These are phyloP conservation scores for Micronisus gabar DNA, from an alignment of 2,113 vertebrate species.

Conservation along the genomic window DNA sequence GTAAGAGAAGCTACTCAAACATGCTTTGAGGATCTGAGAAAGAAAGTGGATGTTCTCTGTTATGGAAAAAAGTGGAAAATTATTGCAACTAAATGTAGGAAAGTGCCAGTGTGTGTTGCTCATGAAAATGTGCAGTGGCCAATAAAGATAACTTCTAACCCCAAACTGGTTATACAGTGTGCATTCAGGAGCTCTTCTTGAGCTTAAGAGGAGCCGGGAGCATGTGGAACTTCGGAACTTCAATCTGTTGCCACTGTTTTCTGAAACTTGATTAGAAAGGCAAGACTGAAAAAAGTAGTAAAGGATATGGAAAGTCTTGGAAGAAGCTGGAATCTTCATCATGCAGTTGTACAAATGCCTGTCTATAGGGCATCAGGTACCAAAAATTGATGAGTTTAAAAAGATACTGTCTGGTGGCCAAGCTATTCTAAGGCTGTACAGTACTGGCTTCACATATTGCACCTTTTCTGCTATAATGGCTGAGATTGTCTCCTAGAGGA, in stretches of 20 bases:
- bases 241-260: fast-evolving
- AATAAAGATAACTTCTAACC: neutral
- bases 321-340: neutral
- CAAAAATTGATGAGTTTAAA: neutral
- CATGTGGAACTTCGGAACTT: neutral
- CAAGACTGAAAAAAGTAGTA: neutral
- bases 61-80: neutral
- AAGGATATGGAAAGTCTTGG: neutral
- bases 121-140: neutral
- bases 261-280: neutral
- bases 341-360: neutral
- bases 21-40: neutral
- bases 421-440: neutral
- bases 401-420: neutral
- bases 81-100: neutral
- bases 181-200: neutral
- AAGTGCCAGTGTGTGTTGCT: neutral
- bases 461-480: neutral
- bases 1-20: neutral
- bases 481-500: neutral
- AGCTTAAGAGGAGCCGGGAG: neutral
- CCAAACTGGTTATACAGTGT: neutral
- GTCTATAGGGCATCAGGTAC: neutral
- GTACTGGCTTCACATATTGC: neutral
- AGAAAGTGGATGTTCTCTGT: neutral